A percentile compares a stretch with the other conserved stretches of the same genome.
phyloP scores from a whole-genome alignment of 2,113 vertebrate genomes.

The Ardeotis arabs region DNA sequence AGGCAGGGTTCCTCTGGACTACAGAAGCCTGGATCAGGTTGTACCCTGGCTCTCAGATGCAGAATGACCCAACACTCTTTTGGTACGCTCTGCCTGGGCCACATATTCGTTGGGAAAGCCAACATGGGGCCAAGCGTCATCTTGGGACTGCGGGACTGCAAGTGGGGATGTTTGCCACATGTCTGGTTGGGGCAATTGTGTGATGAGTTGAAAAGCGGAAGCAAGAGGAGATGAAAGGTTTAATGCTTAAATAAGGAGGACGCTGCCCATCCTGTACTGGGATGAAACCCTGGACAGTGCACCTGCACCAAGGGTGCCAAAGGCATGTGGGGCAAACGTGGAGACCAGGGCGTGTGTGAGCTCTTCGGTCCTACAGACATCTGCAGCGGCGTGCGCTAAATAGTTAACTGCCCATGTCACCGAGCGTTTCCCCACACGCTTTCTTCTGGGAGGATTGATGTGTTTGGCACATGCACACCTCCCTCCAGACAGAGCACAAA shows the following conservation, averaged over 20 bases:
- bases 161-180: rapidly evolving
- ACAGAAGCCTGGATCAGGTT: rapidly evolving
- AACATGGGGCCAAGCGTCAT: neutral
- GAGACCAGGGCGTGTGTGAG: neutral
- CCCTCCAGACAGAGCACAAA: neutral
- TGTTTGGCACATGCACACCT: neutral
- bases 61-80: neutral
- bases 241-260: neutral
- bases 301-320: neutral
- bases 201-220: neutral
- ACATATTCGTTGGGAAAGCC: neutral
- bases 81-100: neutral
- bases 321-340: rapidly evolving
- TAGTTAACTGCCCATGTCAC: neutral
- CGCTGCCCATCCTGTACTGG: rapidly evolving
- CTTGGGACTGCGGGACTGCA: neutral
- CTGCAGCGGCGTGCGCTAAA: neutral
- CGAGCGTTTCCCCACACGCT: neutral
- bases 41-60: neutral
- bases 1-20: neutral
- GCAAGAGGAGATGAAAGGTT: neutral
- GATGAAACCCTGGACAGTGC: neutral
- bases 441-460: neutral
- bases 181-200: neutral
- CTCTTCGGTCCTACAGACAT: rapidly evolving